A percentile compares a stretch with the other conserved stretches of the same genome.
phyloP scores from a whole-genome alignment of 2,113 vertebrate genomes.

The Pseudopipra pipra region DNA sequence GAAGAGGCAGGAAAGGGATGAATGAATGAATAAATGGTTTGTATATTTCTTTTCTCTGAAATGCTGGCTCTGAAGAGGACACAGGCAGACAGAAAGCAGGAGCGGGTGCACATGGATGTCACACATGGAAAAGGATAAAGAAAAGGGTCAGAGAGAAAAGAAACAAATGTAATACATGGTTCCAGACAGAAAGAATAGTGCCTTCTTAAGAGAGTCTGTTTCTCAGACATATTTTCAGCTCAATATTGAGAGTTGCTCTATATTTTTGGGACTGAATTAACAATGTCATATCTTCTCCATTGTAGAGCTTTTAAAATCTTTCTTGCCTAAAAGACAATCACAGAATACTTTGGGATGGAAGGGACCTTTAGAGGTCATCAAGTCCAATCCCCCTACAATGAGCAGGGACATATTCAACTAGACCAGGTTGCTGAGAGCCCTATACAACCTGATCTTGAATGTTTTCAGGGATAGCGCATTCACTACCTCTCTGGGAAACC shows the following conservation, averaged over 20 bases:
- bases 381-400: neutral
- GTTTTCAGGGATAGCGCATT: rapidly evolving
- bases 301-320: neutral
- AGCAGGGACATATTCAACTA: neutral
- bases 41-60: neutral
- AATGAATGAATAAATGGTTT: neutral
- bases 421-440: neutral
- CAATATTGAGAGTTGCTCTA: neutral
- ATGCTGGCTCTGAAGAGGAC: neutral
- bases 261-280: neutral
- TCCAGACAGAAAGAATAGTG: neutral
- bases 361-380: neutral
- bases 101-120: neutral
- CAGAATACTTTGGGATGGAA: neutral
- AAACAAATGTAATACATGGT: rapidly evolving
- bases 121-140: neutral
- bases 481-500: neutral
- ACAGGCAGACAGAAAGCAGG: neutral
- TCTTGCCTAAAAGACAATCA: neutral
- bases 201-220: neutral
- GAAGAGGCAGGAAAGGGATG: neutral
- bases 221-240: neutral
- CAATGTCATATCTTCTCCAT: neutral
- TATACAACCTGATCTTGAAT: neutral
- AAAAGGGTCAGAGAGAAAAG: neutral